These are phyloP conservation scores for Tachina lurida DNA, from an alignment of 2,888 invertebrate genomes.

Conservation along the genomic window DNA sequence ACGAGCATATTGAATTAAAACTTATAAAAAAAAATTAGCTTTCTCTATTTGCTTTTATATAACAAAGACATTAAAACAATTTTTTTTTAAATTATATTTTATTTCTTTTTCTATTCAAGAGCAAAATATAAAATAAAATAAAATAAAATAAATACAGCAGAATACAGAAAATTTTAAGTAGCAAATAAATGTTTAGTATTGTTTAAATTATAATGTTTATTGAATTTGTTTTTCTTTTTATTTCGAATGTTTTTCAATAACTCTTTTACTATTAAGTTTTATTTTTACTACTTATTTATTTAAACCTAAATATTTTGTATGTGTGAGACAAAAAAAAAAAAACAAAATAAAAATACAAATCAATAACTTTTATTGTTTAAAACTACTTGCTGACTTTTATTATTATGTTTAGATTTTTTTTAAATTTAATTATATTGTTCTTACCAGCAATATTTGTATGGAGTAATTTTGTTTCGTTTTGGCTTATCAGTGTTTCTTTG, in stretches of 20 bases:
- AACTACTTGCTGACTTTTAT: slow-evolving; percentile 55
- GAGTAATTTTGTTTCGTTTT: too few species aligned
- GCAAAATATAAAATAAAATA: background rate
- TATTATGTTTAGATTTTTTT: background rate
- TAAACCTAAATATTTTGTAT: slow-evolving; percentile 1
- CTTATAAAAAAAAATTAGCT: slow-evolving; percentile 14
- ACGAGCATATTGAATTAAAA: background rate
- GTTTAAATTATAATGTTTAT: slow-evolving; percentile 46
- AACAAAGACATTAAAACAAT: slow-evolving; percentile 21
- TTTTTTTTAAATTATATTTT: slow-evolving; percentile 2
- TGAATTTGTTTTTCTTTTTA: background rate
- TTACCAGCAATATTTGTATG: too few species aligned
- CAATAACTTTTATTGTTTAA: slow-evolving; percentile 61
- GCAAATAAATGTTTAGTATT: slow-evolving; percentile 12
- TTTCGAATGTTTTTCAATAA: slow-evolving; percentile 22
- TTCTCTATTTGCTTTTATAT: slow-evolving; percentile 26
- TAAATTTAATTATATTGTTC: too few species aligned
- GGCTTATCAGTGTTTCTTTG: too few species aligned
- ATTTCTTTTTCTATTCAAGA: background rate
- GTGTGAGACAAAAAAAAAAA: background rate
- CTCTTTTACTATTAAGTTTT: slow-evolving; percentile 27
- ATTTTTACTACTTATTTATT: slow-evolving; percentile 35
- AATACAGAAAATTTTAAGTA: background rate
- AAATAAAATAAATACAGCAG: background rate
- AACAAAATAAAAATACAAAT: slow-evolving; percentile 64